These are phyloP conservation scores for Plagiodera versicolora DNA, from an alignment of 2,888 invertebrate species.

Conservation along the genomic window DNA sequence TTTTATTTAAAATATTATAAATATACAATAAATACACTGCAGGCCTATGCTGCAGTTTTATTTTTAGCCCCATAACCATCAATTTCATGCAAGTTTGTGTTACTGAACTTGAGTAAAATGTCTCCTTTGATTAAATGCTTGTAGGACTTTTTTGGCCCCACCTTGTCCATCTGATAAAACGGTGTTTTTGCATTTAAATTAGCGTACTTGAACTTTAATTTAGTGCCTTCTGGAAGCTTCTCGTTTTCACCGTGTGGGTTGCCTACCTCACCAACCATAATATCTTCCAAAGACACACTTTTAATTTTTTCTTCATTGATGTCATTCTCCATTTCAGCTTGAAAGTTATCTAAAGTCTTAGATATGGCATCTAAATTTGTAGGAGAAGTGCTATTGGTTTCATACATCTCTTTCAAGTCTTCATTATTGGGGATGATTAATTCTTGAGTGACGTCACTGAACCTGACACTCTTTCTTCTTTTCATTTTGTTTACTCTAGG, in stretches of 20 bases:
- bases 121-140: constrained; percentile 51
- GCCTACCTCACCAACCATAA: constrained; percentile 45
- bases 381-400: constrained; percentile 19
- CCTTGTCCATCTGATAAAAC: constrained; percentile 30
- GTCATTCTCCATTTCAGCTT: constrained; percentile 53
- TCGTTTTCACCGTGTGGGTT: constrained; percentile 42
- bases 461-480: constrained; percentile 41
- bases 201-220: constrained; percentile 45
- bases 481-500: constrained; percentile 18
- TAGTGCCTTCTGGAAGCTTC: constrained; percentile 39
- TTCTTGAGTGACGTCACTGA: constrained; percentile 44
- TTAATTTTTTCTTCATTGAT: constrained; percentile 48
- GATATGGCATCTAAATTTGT: constrained; percentile 41
- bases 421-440: constrained; percentile 45
- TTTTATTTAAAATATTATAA: not conserved
- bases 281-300: constrained; percentile 31
- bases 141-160: constrained; percentile 44
- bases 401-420: constrained; percentile 31
- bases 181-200: constrained; percentile 37
- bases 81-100: constrained; percentile 49
- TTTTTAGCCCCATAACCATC: constrained; percentile 42
- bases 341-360: constrained; percentile 46
- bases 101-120: constrained; percentile 46
- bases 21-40: not conserved
- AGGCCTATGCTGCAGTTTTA: not conserved